A percentile compares a stretch with the other conserved stretches of the same genome.
Conservation (phyloP, 1,140 invertebrate genomes). For the Calephelis virginiensis region DNA sequence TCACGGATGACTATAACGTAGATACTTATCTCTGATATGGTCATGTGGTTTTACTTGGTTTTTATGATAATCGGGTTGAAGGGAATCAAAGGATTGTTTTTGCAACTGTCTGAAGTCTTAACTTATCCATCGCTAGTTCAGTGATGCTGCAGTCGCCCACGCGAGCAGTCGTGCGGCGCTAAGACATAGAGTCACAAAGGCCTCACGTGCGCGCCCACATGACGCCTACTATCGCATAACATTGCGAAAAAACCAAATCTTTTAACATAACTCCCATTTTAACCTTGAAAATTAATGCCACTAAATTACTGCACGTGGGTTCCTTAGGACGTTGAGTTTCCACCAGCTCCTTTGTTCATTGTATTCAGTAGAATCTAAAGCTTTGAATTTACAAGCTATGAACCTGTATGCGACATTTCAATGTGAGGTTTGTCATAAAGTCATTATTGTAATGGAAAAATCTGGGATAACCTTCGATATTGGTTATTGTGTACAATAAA, state of each 20-base stretch:
- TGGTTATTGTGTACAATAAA: slow-evolving; percentile 47
- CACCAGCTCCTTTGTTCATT: slow-evolving; percentile 53
- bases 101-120: too few species aligned
- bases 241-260: slow-evolving; percentile 73
- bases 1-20: too few species aligned
- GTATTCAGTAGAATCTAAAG: slow-evolving; percentile 37
- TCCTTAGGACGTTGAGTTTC: slow-evolving; percentile 38
- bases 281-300: slow-evolving; percentile 72
- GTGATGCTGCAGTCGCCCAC: slow-evolving; percentile 64
- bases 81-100: too few species aligned
- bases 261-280: slow-evolving; percentile 53
- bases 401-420: slow-evolving; percentile 2
- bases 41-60: too few species aligned
- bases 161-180: slow-evolving; percentile 55
- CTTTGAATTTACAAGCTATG: background rate
- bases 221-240: slow-evolving; percentile 64
- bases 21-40: too few species aligned
- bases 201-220: slow-evolving; percentile 74
- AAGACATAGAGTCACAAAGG: slow-evolving; percentile 45
- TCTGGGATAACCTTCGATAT: slow-evolving; percentile 31
- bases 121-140: slow-evolving; percentile 31
- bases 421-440: slow-evolving; percentile 5
- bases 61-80: too few species aligned
- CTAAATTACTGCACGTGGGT: slow-evolving; percentile 61
- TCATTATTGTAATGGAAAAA: slow-evolving; percentile 27